Evolutionary conservation across 1,140 invertebrate genomes (phyloP), one percentile per base, ranked within the genome.

Genomic region (Frieseomelitta varia): DNA sequence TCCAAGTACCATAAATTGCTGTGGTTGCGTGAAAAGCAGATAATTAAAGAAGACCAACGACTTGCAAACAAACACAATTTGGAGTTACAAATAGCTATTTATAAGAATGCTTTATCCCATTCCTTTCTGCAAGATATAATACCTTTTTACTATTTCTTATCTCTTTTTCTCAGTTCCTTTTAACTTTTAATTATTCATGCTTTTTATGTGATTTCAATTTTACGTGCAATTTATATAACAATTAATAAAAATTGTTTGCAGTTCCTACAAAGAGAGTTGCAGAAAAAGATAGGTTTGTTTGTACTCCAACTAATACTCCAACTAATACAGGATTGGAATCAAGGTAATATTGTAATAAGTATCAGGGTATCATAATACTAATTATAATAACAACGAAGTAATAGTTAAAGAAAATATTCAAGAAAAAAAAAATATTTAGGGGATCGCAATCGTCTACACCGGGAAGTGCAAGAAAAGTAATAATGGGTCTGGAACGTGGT

Each of bases 401-500:
- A 83, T 67, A 65, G 4, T 39, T n/a, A 47, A 24, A 12, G 8
- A 73, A 21, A 12, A 15, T 71, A 83, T 47, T 68, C 6, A 75
- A 27, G 4, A 63, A 72, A 83, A 47, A 81, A 75, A 73, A 51
- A 24, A 55, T 82, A 85, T 91, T 67, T 86, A 94, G 91, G 81
- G 81, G 67, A 71, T 71, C 87, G 51, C 92, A 92, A 71, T 56
- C 82, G 47, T 92, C 92, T 39, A 93, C 95, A 58, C 95, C 95
- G 1, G 93, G 95, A 47, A 97, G 96, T 63, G 95, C 95, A 24
- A 95, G 95, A 74, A 96, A 96, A 91, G 95, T 97, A 77, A 93
- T 96, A 77, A 95, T 97, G 91, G 97, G 96, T 6, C 95, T 98
- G 65, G 97, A 97, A 92, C 95, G 96, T 84, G 96, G 96, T 12